Base-by-base conservation (phyloP, 2,888 invertebrate genomes). In the Chirona hameri region DNA sequence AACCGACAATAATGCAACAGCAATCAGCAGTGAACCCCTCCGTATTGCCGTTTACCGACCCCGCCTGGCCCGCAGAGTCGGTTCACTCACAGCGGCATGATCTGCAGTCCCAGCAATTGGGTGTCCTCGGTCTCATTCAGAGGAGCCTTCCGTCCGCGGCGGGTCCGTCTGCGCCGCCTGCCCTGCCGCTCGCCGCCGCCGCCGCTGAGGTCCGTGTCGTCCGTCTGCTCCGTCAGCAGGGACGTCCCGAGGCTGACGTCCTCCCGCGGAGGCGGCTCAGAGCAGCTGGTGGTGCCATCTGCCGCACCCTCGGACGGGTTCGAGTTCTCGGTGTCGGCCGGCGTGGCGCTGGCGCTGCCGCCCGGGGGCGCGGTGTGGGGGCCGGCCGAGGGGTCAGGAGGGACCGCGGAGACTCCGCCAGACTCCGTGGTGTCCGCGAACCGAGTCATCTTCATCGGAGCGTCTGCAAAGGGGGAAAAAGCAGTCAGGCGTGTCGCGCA, bases 231-330 rank as follows among this genome's bases (percentile, higher is more conserved):
- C 24, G 65, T 81, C 60, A 81, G 84, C 83, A 72, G 84, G 80
- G 65, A 84, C 84, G 82, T 57, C 60, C 52, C 79, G 72, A 29
- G 83, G 79, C 79, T 79, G 82, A 83, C 69, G 83, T 82, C 82
- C 83, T 79, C 46, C 21, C 81, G 81, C 83, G 81, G 72, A 7
- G 2, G 39, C 84, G 79, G n/a, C 82, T 76, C 60, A 82, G 81
- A 83, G 84, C 79, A 46, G 79, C 79, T 79, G 48, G 46, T 79
- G 79, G 46, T 79, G 79, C 79, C 52, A 80, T 80, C 81, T 81
- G 72, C 81, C 65, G 52, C 21, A 27, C 14, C 4, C 76, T 76
- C 76, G 39, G 76, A 76, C 21, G 21, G 39, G 76, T 76, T 76
- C 9, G 76, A 76, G 46, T 76, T 76, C 14, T 76, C 76, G 21